These are phyloP conservation scores for Pocillopora damicornis DNA, from an alignment of 64 coral and sea anemone genomes.

Conservation along the genomic window DNA sequence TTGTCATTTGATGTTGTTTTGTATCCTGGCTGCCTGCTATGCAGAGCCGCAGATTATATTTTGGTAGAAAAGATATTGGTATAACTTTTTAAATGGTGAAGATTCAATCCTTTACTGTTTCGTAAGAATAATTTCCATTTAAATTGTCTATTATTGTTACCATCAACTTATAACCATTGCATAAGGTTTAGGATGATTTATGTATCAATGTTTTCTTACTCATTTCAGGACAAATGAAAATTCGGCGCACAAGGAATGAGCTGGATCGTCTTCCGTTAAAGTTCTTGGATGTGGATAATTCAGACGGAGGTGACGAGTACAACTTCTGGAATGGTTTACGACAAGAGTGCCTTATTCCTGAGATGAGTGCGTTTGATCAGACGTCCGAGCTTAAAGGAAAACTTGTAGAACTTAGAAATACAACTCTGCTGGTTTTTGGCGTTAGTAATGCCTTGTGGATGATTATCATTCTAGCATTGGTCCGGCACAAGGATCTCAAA, in stretches of 20 bases:
- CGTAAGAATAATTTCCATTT: too few relatives aligned
- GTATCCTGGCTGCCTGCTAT: too few relatives aligned
- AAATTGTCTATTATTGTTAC: too few relatives aligned
- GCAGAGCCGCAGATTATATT: too few relatives aligned
- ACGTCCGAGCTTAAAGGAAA: conserved; percentile 54
- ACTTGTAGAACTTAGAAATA: conserved; percentile 37
- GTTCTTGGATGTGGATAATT: conserved; percentile 55
- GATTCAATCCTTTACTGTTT: too few relatives aligned
- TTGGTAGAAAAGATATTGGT: too few relatives aligned
- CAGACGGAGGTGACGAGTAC: conserved; percentile 33
- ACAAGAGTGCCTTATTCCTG: conserved; percentile 40
- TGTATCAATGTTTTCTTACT: background rate
- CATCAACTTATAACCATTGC: background rate
- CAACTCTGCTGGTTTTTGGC: conserved; percentile 24
- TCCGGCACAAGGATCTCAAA: conserved; percentile 46
- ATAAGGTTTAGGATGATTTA: background rate
- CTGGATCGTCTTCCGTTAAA: conserved; percentile 38
- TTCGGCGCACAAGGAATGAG: conserved; percentile 49
- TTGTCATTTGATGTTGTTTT: too few relatives aligned
- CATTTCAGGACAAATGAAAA: conserved; percentile 51
- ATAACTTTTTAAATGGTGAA: too few relatives aligned
- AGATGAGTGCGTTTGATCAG: conserved; percentile 53
- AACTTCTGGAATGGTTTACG: conserved; percentile 71
- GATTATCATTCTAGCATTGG: conserved; percentile 28
- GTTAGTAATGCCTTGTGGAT: conserved; percentile 54